Evolutionary conservation across 2,113 vertebrate genomes (phyloP).

Genomic region (Cisticola juncidis): DNA sequence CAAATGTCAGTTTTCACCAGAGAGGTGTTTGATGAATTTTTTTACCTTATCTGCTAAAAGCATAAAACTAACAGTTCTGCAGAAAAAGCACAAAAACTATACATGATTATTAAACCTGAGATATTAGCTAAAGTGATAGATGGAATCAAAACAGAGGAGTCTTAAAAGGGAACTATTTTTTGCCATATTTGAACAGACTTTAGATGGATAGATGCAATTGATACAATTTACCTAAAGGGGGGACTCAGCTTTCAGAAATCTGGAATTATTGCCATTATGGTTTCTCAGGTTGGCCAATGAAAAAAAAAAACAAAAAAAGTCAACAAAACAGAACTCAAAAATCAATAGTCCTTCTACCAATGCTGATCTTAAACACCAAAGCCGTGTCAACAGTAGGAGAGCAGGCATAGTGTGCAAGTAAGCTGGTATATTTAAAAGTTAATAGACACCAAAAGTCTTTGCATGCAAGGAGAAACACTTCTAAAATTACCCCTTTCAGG

Average conservation of each 20-base stretch:
- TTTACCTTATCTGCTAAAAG: not conserved
- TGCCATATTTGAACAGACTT: not conserved
- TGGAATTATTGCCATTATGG: not conserved
- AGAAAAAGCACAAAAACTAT: not conserved
- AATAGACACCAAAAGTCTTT: not conserved
- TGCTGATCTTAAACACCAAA: not conserved
- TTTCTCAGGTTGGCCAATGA: not conserved
- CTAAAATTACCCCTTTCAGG: slow-evolving; percentile 52
- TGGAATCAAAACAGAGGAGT: not conserved
- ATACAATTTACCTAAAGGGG: not conserved
- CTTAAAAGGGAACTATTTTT: not conserved
- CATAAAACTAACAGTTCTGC: not conserved
- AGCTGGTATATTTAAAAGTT: slow-evolving; percentile 3
- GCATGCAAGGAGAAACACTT: not conserved
- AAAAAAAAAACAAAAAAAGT: not conserved
- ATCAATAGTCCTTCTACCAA: not conserved
- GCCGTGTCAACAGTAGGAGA: not conserved
- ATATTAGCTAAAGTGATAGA: not conserved
- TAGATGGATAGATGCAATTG: not conserved
- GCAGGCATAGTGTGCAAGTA: not conserved
- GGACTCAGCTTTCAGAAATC: not conserved
- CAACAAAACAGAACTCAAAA: not conserved
- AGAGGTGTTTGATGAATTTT: not conserved
- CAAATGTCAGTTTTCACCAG: not conserved
- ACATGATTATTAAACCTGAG: not conserved